Base-by-base conservation (phyloP, 2,797 vertebrate genomes). In the Aphelocoma californica region DNA sequence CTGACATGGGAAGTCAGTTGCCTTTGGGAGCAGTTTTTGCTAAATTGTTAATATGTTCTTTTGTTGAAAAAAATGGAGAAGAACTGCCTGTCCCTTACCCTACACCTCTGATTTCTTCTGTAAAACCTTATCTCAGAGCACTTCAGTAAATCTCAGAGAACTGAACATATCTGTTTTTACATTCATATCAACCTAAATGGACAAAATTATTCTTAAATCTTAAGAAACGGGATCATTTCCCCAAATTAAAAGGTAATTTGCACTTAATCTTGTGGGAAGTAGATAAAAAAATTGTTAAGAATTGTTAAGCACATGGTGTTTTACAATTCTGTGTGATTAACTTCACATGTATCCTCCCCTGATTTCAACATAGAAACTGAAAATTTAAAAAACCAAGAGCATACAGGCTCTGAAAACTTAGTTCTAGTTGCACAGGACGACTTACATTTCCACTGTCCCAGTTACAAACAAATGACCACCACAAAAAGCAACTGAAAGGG, bases 1-100 rank as follows among this genome's bases (percentile, higher is more conserved):
- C 95, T 97, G 98, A 97, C 96, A 95, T 18, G 40, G 32, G 36
- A 90, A 93, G 80, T 61, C 84, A 84, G 31, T 32, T 96, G 71
- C 80, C 82, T 86, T 81, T 80, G 72, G 92, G 70, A 93, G 45
- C 40, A 81, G 40, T 58, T 92, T 93, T 73, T 84, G 53, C 53
- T 91, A 91, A 93, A 81, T n/a, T 83, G 65, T 57, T 91, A 81
- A n/a, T 58, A 60, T 5, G 25, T 25, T 60, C 47, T 93, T 86
- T 87, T 7, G 1, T 90, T 88, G 56, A 72, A 77, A 67, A 81
- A 67, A 81, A 71, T 15, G 32, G 58, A 86, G 31, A 86, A 69
- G 36, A 80, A 81, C 50, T 60, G 79, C 24, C 50, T 67, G 48
- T 23, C 51, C 56, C 56, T 90, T 42, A 57, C 15, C 17, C 38